Base-by-base conservation (phyloP, 2,113 vertebrate species). In the Numida meleagris region DNA sequence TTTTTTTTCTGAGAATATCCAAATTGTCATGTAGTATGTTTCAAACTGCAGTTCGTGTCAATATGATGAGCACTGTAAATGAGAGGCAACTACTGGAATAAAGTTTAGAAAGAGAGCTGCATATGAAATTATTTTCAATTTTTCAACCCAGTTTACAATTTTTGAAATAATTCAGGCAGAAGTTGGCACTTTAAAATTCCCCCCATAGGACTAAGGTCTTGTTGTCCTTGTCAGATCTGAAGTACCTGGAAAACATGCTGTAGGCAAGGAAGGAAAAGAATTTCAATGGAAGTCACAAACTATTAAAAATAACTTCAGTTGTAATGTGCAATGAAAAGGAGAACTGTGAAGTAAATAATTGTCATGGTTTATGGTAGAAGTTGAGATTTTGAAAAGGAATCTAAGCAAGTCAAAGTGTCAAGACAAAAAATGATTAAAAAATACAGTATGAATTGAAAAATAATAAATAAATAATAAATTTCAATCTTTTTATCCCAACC, bases 151-250 rank as follows among this genome's bases (percentile, higher is more conserved):
- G n/a, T 80, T 95, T 91, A 36, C 10, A 27, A 81, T 93, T 86
- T 65, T 95, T 90, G 50, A 62, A 74, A 88, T n/a, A 88, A 90
- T 59, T 82, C 79, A 90, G 63, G 63, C 75, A 88, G 16, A 8
- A 88, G 68, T 59, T 81, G 72, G 20, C 7, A 58, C n/a, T 82
- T 74, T 12, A 94, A 83, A 86, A 81, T 90, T 86, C 50, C 21
- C 46, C 79, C 88, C 63, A 6, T 70, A 86, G 72, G 72, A 71
- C 27, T 74, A 66, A 58, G 25, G 13, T 6, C 50, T 94, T 65
- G 50, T 88, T 90, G 65, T 85, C 50, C 34, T 76, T 88, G 82
- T 93, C 92, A 96, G 55, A 93, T 93, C 93, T 93, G 94, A 91
- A 82, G 71, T 58, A 79, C 50, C 63, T 82, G 65, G 82, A 40